phyloP scores from a whole-genome alignment of 2,113 vertebrate genomes.

The Takifugu bimaculatus region DNA sequence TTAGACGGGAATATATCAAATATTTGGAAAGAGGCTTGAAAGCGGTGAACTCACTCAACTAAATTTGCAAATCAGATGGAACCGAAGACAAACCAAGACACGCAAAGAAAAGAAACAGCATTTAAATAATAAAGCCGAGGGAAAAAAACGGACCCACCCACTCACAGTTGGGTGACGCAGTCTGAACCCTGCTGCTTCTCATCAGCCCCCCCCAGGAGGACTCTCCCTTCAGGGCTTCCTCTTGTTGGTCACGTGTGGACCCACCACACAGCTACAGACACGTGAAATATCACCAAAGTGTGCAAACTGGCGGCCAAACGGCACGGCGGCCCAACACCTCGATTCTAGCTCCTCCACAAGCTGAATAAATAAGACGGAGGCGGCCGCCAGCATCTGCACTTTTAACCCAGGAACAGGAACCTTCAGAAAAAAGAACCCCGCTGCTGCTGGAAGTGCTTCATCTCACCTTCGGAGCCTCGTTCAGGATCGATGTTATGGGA shows the following conservation, averaged over 20 bases:
- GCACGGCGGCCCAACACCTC: constrained; percentile 34
- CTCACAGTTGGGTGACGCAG: constrained; percentile 26
- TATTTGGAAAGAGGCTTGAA: background rate
- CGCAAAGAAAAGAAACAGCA: background rate
- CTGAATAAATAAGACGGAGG: constrained; percentile 58
- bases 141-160: background rate
- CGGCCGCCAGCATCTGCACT: constrained; percentile 18
- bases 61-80: background rate
- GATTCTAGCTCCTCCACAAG: constrained; percentile 64
- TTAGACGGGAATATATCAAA: background rate
- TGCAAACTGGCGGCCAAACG: constrained; percentile 62
- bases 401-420: constrained; percentile 14
- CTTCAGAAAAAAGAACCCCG: constrained; percentile 9
- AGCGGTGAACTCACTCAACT: background rate
- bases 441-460: constrained; percentile 21
- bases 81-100: background rate
- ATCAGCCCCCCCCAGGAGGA: constrained; percentile 28
- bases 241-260: constrained; percentile 32
- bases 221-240: constrained; percentile 14
- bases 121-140: background rate
- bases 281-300: constrained; percentile 62
- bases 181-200: constrained; percentile 38
- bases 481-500: constrained; percentile 14
- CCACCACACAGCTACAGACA: constrained; percentile 27
- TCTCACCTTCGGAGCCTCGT: constrained; percentile 15